Evolutionary conservation across 2,888 invertebrate species (phyloP), one percentile per base, ranked within the genome.

Genomic region (Helicoverpa assulta): DNA sequence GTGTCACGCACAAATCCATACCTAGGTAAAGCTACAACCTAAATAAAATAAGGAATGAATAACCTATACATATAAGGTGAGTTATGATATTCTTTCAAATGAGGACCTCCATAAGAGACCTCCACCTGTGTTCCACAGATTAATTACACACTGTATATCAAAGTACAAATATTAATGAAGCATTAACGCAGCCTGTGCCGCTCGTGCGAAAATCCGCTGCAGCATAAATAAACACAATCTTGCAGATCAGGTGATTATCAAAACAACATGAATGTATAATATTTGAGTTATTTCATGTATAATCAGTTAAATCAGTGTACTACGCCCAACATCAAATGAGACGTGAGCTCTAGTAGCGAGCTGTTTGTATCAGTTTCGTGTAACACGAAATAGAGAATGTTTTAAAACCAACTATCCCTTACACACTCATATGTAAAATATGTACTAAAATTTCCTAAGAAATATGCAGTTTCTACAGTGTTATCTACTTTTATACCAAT

Each of bases 201-300:
- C 56, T 76, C 76, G 76, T 75, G 76, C 76, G 80, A 76, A 76
- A 76, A 79, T 76, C 65, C 70, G 43, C 52, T 53, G 26, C 65
- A 53, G 61, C 76, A 79, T 76, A 75, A 76, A 76, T 75, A 79
- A 79, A 21, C 61, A 66, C 70, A 63, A 76, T 76, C 76, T 62
- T 16, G 70, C 63, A 71, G 78, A 72, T 74, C 78, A 57, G 62
- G 67, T 83, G 71, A 68, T 80, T 81, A 74, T 66, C 78, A 73
- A 77, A 80, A 79, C 80, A 74, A 66, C 70, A 70, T 67, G 43
- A 71, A 73, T 76, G 68, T 53, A 76, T 82, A 71, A 76, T 76
- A 72, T 82, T 70, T 78, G 60, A 73, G 58, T 72, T 65, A 71
- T 73, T 72, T 67, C 74, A 67, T 73, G 67, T 70, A 64, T 51